phyloP scores from a whole-genome alignment of 1,140 invertebrate species.

The Zophobas morio region DNA sequence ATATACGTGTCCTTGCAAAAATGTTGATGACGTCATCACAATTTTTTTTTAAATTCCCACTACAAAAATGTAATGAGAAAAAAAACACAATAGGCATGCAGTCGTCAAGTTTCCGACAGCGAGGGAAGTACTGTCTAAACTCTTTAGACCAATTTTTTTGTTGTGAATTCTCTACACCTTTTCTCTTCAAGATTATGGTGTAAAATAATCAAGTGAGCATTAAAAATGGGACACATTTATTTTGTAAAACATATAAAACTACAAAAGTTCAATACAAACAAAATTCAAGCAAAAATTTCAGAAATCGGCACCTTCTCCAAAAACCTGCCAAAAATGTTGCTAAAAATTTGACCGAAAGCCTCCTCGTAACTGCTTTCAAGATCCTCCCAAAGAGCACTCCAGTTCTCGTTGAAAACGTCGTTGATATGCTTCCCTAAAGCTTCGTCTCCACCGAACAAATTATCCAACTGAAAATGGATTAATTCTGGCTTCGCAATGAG shows the following conservation, averaged over 20 bases:
- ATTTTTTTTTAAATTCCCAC: too few relatives aligned
- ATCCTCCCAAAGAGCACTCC: slow-evolving; percentile 49
- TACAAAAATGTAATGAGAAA: too few relatives aligned
- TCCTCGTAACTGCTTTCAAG: slow-evolving; percentile 32
- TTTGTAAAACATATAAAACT: background rate
- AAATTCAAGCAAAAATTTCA: background rate
- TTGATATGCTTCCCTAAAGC: slow-evolving; percentile 53
- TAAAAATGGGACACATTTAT: background rate
- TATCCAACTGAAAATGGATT: slow-evolving; percentile 45
- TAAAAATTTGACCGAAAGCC: slow-evolving; percentile 32
- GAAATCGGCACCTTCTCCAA: background rate
- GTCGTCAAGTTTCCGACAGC: too few relatives aligned
- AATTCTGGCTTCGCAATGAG: slow-evolving; percentile 9
- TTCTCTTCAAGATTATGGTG: too few relatives aligned
- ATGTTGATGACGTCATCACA: too few relatives aligned
- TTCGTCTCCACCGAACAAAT: slow-evolving; percentile 56
- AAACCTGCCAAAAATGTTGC: background rate
- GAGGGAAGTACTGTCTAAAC: too few relatives aligned
- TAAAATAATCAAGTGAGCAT: too few relatives aligned
- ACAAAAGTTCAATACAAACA: background rate
- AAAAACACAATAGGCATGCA: too few relatives aligned
- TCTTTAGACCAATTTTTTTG: too few relatives aligned
- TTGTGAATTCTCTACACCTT: too few relatives aligned
- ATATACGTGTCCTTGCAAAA: too few relatives aligned
- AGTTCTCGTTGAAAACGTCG: slow-evolving; percentile 53